These are phyloP conservation scores for Agonum fuliginosum DNA, from an alignment of 2,888 invertebrate species.

Conservation along the genomic window DNA sequence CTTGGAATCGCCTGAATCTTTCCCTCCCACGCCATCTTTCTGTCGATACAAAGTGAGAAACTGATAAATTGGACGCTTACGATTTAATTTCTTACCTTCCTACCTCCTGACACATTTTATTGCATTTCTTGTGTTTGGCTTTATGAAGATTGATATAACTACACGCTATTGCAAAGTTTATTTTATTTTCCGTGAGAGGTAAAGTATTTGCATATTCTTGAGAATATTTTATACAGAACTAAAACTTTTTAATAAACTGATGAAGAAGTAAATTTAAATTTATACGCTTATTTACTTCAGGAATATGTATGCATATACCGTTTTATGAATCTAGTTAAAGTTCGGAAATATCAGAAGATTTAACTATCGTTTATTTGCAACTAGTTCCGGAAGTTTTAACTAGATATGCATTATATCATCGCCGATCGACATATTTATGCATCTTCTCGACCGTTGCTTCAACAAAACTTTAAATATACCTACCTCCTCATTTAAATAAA, in stretches of 20 bases:
- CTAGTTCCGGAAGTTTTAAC: slow-evolving; percentile 43
- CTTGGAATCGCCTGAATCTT: slow-evolving; percentile 20
- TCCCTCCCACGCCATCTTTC: background rate
- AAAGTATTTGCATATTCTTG: background rate
- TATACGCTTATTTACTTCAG: slow-evolving; percentile 30
- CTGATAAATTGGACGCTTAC: slow-evolving; percentile 38
- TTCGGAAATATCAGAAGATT: slow-evolving; percentile 43
- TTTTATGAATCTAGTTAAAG: slow-evolving; percentile 33
- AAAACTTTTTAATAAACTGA: slow-evolving; percentile 38
- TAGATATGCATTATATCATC: slow-evolving; percentile 37
- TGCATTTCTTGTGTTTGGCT: slow-evolving; percentile 13
- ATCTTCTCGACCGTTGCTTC: too few species aligned
- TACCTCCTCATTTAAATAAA: too few species aligned
- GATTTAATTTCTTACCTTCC: slow-evolving; percentile 38
- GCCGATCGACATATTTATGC: too few species aligned
- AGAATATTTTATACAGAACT: slow-evolving; percentile 24
- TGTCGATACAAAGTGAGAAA: slow-evolving; percentile 43
- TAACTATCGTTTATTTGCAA: slow-evolving; percentile 37
- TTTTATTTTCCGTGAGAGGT: background rate
- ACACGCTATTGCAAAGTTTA: background rate
- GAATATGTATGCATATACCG: slow-evolving; percentile 19
- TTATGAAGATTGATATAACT: slow-evolving; percentile 25
- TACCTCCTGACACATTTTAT: slow-evolving; percentile 21
- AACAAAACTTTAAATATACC: too few species aligned
- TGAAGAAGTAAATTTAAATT: slow-evolving; percentile 34